phyloP scores from a whole-genome alignment of 1,140 invertebrate genomes.

The Rhagoletis pomonella region DNA sequence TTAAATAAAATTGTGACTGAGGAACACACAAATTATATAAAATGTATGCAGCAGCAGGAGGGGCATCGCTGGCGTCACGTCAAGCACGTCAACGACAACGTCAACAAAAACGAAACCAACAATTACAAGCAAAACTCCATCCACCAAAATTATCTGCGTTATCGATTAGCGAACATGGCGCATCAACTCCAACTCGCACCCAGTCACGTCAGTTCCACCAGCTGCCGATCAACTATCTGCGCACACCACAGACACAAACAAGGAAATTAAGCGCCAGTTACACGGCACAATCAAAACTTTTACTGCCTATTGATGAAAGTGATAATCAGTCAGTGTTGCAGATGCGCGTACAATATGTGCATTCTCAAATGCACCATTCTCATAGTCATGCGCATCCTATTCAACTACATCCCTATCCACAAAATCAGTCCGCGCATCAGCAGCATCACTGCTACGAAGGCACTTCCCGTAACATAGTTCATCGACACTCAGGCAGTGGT shows the following conservation, averaged over 20 bases:
- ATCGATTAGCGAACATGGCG: constrained; percentile 68
- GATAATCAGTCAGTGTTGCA: constrained; percentile 71
- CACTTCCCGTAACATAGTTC: constrained; percentile 70
- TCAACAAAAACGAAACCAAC: constrained; percentile 75
- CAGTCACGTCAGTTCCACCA: constrained; percentile 77
- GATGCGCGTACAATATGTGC: constrained; percentile 65
- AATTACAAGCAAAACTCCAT: constrained; percentile 74
- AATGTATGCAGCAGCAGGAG: constrained; percentile 85
- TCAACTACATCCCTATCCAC: constrained; percentile 56
- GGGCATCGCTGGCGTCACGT: constrained; percentile 82
- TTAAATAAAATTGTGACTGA: background rate
- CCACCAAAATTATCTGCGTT: constrained; percentile 73
- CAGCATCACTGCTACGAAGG: constrained; percentile 63
- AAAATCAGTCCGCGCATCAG: constrained; percentile 47
- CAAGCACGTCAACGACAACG: constrained; percentile 78
- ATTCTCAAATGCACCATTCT: constrained; percentile 59
- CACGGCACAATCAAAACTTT: constrained; percentile 70
- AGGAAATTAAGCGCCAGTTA: constrained; percentile 73
- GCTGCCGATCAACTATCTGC: constrained; percentile 74
- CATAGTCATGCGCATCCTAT: constrained; percentile 56
- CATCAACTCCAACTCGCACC: constrained; percentile 69
- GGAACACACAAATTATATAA: constrained; percentile 60
- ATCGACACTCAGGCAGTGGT: constrained; percentile 69
- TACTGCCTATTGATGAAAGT: constrained; percentile 73
- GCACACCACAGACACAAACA: constrained; percentile 68